Percentiles rank a stretch among this genome's conserved stretches.
These are phyloP conservation scores for Pecten maximus DNA, from an alignment of 2,888 invertebrate species.

Conservation along the genomic window DNA sequence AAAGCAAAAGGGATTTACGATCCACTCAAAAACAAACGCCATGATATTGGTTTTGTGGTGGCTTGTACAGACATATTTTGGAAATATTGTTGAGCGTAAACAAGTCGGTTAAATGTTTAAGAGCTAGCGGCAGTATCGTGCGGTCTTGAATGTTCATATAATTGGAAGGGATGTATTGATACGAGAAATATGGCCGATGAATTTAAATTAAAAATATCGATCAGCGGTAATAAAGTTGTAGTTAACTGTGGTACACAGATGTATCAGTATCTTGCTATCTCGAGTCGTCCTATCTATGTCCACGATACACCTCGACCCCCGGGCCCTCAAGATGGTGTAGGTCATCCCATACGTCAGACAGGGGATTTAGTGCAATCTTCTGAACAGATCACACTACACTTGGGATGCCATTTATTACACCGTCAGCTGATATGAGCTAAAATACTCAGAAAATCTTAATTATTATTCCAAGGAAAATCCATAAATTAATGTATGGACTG, in stretches of 20 bases:
- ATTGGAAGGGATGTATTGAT: not conserved
- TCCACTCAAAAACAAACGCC: no score
- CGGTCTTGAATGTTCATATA: not conserved
- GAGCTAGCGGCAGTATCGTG: not conserved
- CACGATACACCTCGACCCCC: not conserved
- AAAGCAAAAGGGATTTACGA: no score
- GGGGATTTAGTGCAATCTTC: no score
- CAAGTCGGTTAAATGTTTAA: not conserved
- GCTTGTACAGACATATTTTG: no score
- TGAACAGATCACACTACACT: no score
- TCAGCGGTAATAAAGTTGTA: not conserved
- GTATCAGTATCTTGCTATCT: not conserved
- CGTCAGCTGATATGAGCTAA: no score
- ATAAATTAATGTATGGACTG: no score
- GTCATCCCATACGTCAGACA: not conserved
- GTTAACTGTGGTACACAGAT: not conserved
- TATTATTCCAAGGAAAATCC: no score
- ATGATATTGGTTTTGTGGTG: no score
- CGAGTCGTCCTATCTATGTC: not conserved
- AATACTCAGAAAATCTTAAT: no score
- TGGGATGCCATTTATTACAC: no score
- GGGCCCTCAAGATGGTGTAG: not conserved
- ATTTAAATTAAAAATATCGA: slow-evolving; percentile 10
- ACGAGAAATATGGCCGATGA: not conserved
- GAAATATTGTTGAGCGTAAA: not conserved